phyloP scores from a whole-genome alignment of 2,888 invertebrate species.

The Odontomyia ornata region DNA sequence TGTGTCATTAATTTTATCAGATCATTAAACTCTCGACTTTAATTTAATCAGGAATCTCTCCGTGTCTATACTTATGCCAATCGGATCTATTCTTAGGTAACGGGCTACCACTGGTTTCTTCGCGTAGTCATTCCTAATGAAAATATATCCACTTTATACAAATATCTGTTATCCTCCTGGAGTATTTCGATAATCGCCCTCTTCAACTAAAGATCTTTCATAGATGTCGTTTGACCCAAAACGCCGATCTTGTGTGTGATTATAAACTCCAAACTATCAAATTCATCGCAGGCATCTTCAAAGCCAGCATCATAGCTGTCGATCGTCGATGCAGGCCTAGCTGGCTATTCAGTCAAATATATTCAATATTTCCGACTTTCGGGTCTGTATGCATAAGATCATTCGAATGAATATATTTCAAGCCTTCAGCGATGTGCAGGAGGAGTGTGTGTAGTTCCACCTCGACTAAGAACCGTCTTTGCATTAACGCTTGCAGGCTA shows the following conservation, averaged over 20 bases:
- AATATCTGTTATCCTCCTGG: constrained; percentile 79
- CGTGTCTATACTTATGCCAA: no score
- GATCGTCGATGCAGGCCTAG: constrained; percentile 52
- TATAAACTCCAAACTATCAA: constrained; percentile 68
- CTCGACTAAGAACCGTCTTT: constrained; percentile 72
- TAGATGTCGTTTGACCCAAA: constrained; percentile 91
- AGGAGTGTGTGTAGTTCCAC: constrained; percentile 77
- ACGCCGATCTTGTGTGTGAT: constrained; percentile 86
- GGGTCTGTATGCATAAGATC: constrained; percentile 92
- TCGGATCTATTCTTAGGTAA: constrained; percentile 88
- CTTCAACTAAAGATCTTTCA: constrained; percentile 86
- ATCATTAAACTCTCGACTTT: no score
- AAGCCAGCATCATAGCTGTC: constrained; percentile 74
- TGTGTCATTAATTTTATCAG: no score
- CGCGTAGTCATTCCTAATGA: no score
- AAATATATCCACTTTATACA: no score
- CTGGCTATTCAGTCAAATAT: constrained; percentile 78
- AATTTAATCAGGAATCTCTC: constrained; percentile 72
- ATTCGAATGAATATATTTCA: no score
- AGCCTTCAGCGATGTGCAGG: no score
- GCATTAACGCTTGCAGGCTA: constrained; percentile 77
- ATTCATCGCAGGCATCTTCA: constrained; percentile 75
- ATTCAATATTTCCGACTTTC: constrained; percentile 94
- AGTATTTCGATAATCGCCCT: constrained; percentile 91
- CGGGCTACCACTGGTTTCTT: constrained; percentile 79